Evolutionary conservation across 2,113 vertebrate species (phyloP), one percentile per base, ranked within the genome.

Genomic region (Alces alces): DNA sequence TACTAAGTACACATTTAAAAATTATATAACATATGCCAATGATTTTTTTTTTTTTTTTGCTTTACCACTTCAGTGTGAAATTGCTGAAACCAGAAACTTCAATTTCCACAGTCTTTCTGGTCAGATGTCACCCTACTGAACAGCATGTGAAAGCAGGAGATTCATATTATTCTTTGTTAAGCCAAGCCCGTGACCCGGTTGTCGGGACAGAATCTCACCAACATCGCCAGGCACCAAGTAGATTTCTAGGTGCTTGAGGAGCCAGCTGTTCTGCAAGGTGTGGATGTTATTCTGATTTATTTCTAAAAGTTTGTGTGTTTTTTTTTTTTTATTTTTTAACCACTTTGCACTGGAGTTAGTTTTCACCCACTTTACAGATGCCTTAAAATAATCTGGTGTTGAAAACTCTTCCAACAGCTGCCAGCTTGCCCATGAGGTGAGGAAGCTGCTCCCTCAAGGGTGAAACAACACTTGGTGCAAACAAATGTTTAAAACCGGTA

Each of bases 321-420:
- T 0, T n/a, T 30, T 10, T 8, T 76, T 57, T 6, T 12, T 70
- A n/a, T 64, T 70, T 57, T 47, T 80, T 30, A 23, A 58, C 25
- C 33, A 23, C 43, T 96, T 93, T 76, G 91, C 73, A 73, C 82
- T 83, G 28, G 96, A 30, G 43, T 90, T 89, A 23, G 87, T 96
- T 94, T 96, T 96, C 96, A 95, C 96, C 73, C 84, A 90, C 96
- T 97, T 95, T 86, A 70, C 39, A 70, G 79, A 93, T 76, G 28
- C 85, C 93, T 98, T 95, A 96, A 96, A 97, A 97, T 97, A 98
- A 92, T 55, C 79, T 19, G 73, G 89, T 96, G 95, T 90, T 57
- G 89, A 89, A 92, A 96, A 94, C n/a, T 73, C 89, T 92, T n/a
- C 73, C 45, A 57, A 43, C 83, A 97, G 96, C 95, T 89, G 83